Percentiles rank a stretch among this genome's conserved stretches.
phyloP scores from a whole-genome alignment of 2,888 invertebrate genomes.

The Watsonalla binaria region DNA sequence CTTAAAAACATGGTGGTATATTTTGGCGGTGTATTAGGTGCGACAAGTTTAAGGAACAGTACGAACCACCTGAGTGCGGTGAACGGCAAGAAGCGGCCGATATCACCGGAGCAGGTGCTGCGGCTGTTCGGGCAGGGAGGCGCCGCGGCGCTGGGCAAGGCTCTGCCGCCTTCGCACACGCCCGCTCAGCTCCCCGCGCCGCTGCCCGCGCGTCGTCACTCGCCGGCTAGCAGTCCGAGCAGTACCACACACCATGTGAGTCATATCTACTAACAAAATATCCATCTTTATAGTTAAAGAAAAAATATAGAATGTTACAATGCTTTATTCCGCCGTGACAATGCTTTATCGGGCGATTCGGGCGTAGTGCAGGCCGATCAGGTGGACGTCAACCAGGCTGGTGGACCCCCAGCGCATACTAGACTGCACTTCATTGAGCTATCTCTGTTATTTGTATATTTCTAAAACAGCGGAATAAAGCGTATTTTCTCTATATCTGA shows the following conservation, averaged over 20 bases:
- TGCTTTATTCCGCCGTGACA: no score
- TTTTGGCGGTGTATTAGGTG: constrained; percentile 43
- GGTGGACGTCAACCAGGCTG: no score
- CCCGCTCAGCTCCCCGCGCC: constrained; percentile 71
- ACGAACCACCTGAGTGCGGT: constrained; percentile 77
- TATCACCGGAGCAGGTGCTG: constrained; percentile 91
- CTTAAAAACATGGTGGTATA: background rate
- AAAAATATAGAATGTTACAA: no score
- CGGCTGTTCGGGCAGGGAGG: constrained; percentile 80
- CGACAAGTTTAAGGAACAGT: constrained; percentile 64
- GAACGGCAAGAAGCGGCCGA: constrained; percentile 85
- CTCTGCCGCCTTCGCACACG: constrained; percentile 66
- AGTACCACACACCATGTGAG: constrained; percentile 87
- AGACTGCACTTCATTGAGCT: no score
- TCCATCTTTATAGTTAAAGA: no score
- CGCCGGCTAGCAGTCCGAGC: constrained; percentile 87
- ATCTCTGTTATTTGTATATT: no score
- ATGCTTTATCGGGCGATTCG: no score
- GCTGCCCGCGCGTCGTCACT: constrained; percentile 75
- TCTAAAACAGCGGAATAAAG: no score
- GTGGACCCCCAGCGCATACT: no score
- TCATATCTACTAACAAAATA: background rate
- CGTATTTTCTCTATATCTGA: no score
- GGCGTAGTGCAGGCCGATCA: no score
- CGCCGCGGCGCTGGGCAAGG: constrained; percentile 69